Evolutionary conservation across 2,888 invertebrate species (phyloP).

Genomic region (Polyommatus iphigenia): DNA sequence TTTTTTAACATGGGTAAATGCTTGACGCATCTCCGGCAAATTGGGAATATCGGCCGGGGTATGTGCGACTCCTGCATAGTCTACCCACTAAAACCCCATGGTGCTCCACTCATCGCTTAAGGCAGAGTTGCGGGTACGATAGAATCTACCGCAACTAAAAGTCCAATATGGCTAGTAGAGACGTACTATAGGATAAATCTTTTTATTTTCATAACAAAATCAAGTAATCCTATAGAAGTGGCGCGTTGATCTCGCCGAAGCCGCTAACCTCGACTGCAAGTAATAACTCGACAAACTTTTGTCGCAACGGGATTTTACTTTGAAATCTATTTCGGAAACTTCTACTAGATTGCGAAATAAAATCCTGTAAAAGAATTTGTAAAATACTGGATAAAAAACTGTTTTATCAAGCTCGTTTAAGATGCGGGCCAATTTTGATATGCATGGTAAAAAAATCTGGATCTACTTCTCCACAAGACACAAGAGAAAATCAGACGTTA

Average conservation of each 20-base stretch:
- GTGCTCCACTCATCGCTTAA: no score
- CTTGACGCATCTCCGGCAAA: no score
- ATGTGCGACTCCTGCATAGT: no score
- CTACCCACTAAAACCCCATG: no score
- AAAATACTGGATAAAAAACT: slow-evolving; percentile 13
- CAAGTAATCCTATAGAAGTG: not conserved
- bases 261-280: slow-evolving; percentile 21
- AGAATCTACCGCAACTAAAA: no score
- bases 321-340: slow-evolving; percentile 9
- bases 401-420: not conserved
- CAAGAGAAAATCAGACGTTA: no score
- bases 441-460: no score
- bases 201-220: not conserved
- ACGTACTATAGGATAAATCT: not conserved
- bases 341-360: slow-evolving; percentile 20
- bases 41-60: no score
- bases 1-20: no score
- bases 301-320: slow-evolving; percentile 21
- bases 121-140: no score
- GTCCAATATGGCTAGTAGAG: no score
- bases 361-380: slow-evolving; percentile 21
- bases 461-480: no score
- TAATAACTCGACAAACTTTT: slow-evolving; percentile 12
- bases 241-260: not conserved
- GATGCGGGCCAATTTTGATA: not conserved